Conservation (phyloP, 35 echinoderm and acorn worm genomes). For the Anneissia japonica region DNA sequence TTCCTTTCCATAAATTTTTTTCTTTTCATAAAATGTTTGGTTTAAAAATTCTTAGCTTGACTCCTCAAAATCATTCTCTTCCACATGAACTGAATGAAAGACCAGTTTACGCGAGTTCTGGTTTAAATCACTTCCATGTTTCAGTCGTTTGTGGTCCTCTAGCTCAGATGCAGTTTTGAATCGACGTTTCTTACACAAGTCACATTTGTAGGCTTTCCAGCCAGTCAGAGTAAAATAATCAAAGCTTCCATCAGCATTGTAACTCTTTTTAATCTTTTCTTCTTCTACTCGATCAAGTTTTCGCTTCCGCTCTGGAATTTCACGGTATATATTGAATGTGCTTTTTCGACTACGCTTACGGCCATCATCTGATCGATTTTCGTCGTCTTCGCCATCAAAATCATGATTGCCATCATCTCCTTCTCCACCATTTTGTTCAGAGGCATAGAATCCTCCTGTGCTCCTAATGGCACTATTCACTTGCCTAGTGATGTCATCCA, state of each 20-base stretch:
- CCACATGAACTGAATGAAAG: background rate
- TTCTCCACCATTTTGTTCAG: slow-evolving; percentile 19
- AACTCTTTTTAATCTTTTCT: slow-evolving; percentile 94
- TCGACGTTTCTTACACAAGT: slow-evolving; percentile 89
- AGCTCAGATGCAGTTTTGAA: slow-evolving; percentile 96
- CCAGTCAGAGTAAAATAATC: slow-evolving; percentile 97
- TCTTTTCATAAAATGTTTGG: too few species aligned
- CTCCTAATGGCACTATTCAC: slow-evolving; percentile 68
- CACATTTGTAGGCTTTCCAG: slow-evolving; percentile 99
- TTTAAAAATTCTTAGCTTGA: background rate
- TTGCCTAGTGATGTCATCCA: slow-evolving; percentile 88
- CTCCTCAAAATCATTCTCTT: background rate
- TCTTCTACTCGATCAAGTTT: slow-evolving; percentile 88
- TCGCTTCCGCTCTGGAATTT: slow-evolving; percentile 89
- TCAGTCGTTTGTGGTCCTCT: slow-evolving; percentile 82
- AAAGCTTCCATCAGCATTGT: slow-evolving; percentile 98
- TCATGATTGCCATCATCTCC: background rate
- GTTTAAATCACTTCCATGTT: slow-evolving; percentile 27
- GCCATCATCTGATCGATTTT: slow-evolving; percentile 40
- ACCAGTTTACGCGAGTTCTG: background rate
- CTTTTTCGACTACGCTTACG: slow-evolving; percentile 79
- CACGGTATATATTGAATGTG: slow-evolving; percentile 92
- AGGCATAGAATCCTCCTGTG: slow-evolving; percentile 48
- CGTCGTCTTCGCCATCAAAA: slow-evolving; percentile 27
- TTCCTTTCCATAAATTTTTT: background rate